Evolutionary conservation across 2,113 vertebrate species (phyloP).

Genomic region (Heteronetta atricapilla): DNA sequence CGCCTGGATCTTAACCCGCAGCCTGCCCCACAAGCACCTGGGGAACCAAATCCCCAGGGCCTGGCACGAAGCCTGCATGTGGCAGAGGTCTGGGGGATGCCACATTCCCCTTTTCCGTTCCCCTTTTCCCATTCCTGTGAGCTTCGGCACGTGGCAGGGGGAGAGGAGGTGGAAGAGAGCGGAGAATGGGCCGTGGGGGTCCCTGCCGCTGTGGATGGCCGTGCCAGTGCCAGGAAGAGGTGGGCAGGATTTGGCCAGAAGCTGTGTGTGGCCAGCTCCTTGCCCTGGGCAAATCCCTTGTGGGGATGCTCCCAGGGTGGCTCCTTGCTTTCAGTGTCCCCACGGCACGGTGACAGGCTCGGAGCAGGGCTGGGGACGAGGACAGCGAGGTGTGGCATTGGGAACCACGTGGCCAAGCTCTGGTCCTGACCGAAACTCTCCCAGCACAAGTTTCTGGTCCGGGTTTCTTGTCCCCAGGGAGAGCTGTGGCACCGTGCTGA

Average conservation of each 20-base stretch:
- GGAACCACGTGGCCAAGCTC: rapidly evolving
- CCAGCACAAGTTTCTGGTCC: background rate
- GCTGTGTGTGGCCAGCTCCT: background rate
- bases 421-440: background rate
- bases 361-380: background rate
- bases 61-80: background rate
- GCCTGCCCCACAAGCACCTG: background rate
- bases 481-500: background rate
- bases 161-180: background rate
- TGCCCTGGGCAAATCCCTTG: background rate
- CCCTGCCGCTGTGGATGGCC: background rate
- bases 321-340: background rate
- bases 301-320: background rate
- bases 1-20: too few species aligned
- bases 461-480: background rate
- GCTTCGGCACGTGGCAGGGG: rapidly evolving
- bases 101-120: background rate
- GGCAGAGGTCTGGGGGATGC: background rate
- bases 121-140: background rate
- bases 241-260: background rate
- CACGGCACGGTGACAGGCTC: background rate
- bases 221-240: background rate
- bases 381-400: rapidly evolving
- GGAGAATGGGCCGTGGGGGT: background rate
- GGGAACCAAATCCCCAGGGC: background rate